These are phyloP conservation scores for Columba livia DNA, from an alignment of 2,113 vertebrate genomes.

Conservation along the genomic window DNA sequence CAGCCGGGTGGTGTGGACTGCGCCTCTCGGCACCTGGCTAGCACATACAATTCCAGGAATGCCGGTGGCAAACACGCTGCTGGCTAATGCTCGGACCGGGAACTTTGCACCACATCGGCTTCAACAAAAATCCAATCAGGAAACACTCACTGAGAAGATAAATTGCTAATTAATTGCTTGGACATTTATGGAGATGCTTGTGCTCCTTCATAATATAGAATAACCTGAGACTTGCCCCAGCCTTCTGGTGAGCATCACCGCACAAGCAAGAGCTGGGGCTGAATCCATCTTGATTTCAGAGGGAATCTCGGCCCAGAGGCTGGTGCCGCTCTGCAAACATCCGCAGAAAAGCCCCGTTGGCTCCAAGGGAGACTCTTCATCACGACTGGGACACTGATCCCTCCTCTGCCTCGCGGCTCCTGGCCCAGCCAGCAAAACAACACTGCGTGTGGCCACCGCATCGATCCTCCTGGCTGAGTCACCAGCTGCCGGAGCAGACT, in stretches of 20 bases:
- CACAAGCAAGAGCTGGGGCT: neutral
- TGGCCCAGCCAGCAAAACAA: neutral
- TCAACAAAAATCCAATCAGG: neutral
- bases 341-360: neutral
- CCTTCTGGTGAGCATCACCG: neutral
- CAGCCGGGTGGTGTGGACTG: neutral
- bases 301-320: neutral
- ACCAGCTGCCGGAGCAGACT: constrained; percentile 4
- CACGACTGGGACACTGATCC: neutral
- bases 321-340: neutral
- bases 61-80: neutral
- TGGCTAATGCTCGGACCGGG: neutral
- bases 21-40: neutral
- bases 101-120: neutral
- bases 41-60: neutral
- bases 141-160: neutral
- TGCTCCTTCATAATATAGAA: neutral
- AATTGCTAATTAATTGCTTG: neutral
- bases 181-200: neutral
- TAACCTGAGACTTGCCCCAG: neutral
- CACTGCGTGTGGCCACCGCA: neutral
- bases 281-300: neutral
- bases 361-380: neutral
- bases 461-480: neutral
- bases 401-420: neutral